Conservation (phyloP, 2,113 vertebrate species). For the Scopus umbretta region DNA sequence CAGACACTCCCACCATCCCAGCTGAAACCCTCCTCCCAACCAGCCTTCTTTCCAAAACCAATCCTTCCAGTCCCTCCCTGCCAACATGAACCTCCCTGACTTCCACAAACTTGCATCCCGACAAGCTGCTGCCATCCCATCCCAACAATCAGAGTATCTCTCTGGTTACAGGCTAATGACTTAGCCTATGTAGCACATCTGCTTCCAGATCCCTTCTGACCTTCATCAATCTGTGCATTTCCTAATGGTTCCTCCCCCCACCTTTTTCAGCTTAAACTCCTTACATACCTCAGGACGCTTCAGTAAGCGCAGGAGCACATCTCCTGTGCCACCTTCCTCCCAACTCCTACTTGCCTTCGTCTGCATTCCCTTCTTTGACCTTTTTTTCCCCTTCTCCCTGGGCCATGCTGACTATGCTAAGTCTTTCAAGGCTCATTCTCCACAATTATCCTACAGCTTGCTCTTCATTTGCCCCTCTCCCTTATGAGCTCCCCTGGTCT, state of each 20-base stretch:
- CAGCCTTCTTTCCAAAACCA: background rate
- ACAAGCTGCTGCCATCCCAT: background rate
- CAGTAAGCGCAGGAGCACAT: accelerated
- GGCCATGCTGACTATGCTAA: background rate
- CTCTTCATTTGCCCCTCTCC: background rate
- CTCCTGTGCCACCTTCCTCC: background rate
- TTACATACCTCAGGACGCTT: background rate
- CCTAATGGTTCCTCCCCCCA: background rate
- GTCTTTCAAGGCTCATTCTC: background rate
- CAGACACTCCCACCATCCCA: background rate
- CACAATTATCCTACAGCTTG: accelerated
- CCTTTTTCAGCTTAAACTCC: background rate
- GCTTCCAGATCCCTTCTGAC: background rate
- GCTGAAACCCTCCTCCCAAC: background rate
- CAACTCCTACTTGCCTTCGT: background rate
- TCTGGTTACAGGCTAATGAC: background rate
- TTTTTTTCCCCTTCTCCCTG: background rate
- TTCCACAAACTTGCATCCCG: background rate
- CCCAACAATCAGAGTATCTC: background rate
- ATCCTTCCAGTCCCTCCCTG: background rate
- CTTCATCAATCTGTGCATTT: background rate
- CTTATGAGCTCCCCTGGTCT: background rate
- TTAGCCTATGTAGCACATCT: background rate
- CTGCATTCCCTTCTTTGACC: background rate
- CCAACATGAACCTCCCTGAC: background rate